phyloP scores from a whole-genome alignment of 2,797 vertebrate species.

The Enteromius anoplus region DNA sequence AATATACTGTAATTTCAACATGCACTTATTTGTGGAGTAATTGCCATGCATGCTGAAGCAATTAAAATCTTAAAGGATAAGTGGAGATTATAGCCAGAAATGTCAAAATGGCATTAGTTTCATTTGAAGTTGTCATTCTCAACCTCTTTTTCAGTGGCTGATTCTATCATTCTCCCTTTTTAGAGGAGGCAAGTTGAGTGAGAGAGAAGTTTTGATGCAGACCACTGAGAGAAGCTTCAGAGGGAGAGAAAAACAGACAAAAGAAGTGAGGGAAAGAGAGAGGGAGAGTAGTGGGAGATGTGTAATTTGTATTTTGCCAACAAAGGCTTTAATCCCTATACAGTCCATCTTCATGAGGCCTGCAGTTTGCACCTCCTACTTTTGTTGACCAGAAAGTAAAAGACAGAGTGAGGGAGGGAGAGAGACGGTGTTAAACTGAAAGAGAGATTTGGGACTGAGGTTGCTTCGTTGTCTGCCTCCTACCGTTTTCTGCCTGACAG shows the following conservation, averaged over 20 bases:
- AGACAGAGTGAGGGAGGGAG: constrained; percentile 46
- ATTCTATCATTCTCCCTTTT: constrained; percentile 17
- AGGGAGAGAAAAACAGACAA: constrained; percentile 22
- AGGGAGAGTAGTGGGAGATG: constrained; percentile 74
- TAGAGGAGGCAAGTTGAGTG: constrained; percentile 26
- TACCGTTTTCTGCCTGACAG: constrained; percentile 85
- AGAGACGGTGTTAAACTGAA: constrained; percentile 55
- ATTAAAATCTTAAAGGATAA: neutral
- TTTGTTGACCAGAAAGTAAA: constrained; percentile 65
- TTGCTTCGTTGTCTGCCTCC: constrained; percentile 75
- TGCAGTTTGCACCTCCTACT: constrained; percentile 77
- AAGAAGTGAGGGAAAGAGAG: constrained; percentile 20
- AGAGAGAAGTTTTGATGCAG: constrained; percentile 19
- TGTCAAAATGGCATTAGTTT: constrained; percentile 8
- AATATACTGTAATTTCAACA: neutral
- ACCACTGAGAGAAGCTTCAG: constrained; percentile 28
- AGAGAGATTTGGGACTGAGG: constrained; percentile 60
- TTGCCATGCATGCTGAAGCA: neutral
- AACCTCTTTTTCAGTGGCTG: constrained; percentile 12
- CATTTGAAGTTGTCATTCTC: neutral
- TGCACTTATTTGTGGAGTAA: neutral
- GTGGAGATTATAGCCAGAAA: neutral
- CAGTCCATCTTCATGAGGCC: constrained; percentile 75
- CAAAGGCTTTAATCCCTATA: constrained; percentile 90
- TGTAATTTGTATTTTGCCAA: constrained; percentile 96